Evolutionary conservation across 2,113 vertebrate genomes (phyloP).

Genomic region (Ascaphus truei): DNA sequence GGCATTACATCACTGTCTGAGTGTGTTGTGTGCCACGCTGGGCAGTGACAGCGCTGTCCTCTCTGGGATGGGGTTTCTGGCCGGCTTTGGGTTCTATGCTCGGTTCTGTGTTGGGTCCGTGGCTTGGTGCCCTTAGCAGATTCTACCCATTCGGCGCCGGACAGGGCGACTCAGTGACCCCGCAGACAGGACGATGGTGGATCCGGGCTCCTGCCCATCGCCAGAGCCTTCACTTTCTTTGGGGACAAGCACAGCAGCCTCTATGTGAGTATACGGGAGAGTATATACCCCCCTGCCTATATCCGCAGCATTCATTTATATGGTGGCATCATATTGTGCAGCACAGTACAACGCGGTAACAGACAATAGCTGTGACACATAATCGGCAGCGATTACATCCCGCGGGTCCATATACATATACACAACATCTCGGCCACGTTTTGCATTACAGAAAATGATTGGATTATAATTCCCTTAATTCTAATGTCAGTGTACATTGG

Average conservation of each 20-base stretch:
- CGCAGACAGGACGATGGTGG: conserved; percentile 90
- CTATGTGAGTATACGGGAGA: conserved; percentile 79
- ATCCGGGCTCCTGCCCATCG: conserved; percentile 83
- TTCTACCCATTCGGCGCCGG: conserved; percentile 83
- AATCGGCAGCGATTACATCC: no score
- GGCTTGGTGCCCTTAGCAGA: conserved; percentile 75
- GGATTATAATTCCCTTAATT: no score
- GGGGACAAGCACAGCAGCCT: conserved; percentile 86
- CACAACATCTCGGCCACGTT: no score
- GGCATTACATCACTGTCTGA: neutral
- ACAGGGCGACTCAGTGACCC: conserved; percentile 70
- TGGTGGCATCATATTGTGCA: neutral
- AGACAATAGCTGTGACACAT: no score
- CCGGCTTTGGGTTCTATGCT: conserved; percentile 25
- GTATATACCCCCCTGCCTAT: neutral
- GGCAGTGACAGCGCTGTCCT: neutral
- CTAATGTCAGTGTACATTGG: no score
- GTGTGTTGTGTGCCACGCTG: neutral
- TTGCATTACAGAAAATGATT: no score
- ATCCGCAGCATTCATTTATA: neutral
- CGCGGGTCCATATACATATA: no score
- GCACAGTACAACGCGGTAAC: neutral
- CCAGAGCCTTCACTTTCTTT: conserved; percentile 88
- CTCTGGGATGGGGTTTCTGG: conserved; percentile 49
- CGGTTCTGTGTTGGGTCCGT: conserved; percentile 34